Conservation (phyloP, 2,797 vertebrate genomes). For the Typhlichthys eigenmanni region DNA sequence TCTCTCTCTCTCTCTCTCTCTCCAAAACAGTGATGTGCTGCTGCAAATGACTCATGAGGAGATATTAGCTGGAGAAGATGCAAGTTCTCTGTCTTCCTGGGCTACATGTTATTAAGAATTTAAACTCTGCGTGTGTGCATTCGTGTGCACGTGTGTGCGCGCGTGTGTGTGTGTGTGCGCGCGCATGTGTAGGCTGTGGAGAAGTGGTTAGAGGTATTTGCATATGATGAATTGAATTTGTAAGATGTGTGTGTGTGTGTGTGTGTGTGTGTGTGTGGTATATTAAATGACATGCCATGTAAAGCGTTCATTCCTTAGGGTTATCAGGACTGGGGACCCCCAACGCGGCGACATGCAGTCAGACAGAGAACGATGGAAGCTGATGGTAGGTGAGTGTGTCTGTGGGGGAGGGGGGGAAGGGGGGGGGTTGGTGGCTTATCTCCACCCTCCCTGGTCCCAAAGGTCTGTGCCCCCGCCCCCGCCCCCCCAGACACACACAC, state of each 20-base stretch:
- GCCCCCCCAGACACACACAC: conserved; percentile 7
- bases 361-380: conserved; percentile 42
- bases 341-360: conserved; percentile 55
- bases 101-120: conserved; percentile 29
- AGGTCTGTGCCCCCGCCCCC: conserved; percentile 42
- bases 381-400: conserved; percentile 32
- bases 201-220: conserved; percentile 2
- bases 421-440: conserved; percentile 54
- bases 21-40: conserved; percentile 19
- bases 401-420: background rate
- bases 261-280: background rate
- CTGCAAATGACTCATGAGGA: background rate
- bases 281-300: conserved; percentile 31
- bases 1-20: background rate
- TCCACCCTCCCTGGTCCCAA: conserved; percentile 60
- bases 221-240: conserved; percentile 8
- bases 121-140: background rate
- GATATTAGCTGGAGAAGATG: too few relatives aligned
- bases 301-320: conserved; percentile 40
- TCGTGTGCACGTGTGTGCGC: background rate
- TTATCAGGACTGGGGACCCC: conserved; percentile 62
- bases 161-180: background rate
- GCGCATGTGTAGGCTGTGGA: conserved; percentile 18
- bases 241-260: conserved; percentile 12
- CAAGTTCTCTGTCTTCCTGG: background rate